Base-by-base conservation (phyloP, 2,797 vertebrate genomes). In the Megalops cyprinoides region DNA sequence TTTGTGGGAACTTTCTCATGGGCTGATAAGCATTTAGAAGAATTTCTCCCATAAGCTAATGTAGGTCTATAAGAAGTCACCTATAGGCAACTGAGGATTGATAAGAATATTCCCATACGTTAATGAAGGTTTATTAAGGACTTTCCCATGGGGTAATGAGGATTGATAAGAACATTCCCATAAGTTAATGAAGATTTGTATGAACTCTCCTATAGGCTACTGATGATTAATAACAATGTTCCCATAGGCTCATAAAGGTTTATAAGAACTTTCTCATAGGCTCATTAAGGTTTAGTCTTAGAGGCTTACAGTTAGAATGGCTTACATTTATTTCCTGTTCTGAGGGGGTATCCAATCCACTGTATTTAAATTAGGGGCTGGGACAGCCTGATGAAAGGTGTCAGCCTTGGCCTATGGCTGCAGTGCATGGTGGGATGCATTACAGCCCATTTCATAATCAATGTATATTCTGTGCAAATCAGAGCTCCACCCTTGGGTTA, bases 371-470 rank as follows among this genome's bases (percentile, higher is more conserved):
- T 28, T 15, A 12, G 3, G 28, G 60, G 25, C 60, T 65, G 60
- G 0, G 9, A 15, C 3, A 65, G 62, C 20, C 67, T 42, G 8
- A 39, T 77, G 76, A 85, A 86, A 81, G 84, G 85, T 86, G 88
- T 88, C 78, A 86, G 83, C 87, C 89, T 85, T 56, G 78, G 81
- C 80, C 84, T 60, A 53, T 74, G 83, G 80, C 62, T 55, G 31
- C 62, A 37, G 84, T 85, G 81, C 88, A 89, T 85, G 85, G 84
- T 83, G 81, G 84, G 86, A 86, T 87, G 87, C 87, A 87, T 88
- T 88, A 86, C 83, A 86, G 34, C 84, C 87, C 82, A 79, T 89
- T 87, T 84, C 84, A 85, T 37, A 10, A 69, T 69, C 3, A 42
- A 15, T 42, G 18, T 37, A 69, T 39, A 20, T 39, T 7, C 37